phyloP scores from a whole-genome alignment of 92 coral and sea anemone genomes.

The Galaxea fascicularis region DNA sequence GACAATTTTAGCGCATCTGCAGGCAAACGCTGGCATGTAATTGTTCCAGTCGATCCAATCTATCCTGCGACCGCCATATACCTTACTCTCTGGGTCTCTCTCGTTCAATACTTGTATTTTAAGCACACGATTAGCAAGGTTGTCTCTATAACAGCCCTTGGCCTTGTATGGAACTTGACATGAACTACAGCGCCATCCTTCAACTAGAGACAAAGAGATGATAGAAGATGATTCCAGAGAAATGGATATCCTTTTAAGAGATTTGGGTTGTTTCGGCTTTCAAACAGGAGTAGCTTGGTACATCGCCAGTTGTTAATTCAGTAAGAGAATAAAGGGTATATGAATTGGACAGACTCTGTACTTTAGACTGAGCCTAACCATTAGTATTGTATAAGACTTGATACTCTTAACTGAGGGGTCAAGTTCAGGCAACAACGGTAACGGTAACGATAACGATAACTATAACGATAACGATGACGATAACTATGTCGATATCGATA shows the following conservation, averaged over 20 bases:
- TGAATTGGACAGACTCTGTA: too few species aligned
- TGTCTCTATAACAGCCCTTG: constrained; percentile 72
- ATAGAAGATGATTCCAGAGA: neutral
- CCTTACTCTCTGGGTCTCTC: constrained; percentile 73
- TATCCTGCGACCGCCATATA: constrained; percentile 56
- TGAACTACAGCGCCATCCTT: constrained; percentile 67
- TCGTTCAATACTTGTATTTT: constrained; percentile 77
- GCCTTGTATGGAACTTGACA: constrained; percentile 71
- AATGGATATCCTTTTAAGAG: neutral
- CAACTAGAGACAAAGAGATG: neutral
- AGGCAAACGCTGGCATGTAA: constrained; percentile 79
- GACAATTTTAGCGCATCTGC: constrained; percentile 78
- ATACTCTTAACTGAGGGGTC: too few species aligned
- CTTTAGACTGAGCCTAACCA: too few species aligned
- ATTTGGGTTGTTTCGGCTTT: too few species aligned
- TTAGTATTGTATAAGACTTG: too few species aligned
- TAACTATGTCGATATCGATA: too few species aligned
- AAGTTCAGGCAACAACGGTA: too few species aligned
- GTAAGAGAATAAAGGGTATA: too few species aligned
- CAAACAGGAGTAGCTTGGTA: too few species aligned
- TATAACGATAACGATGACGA: too few species aligned
- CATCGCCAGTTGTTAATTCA: too few species aligned
- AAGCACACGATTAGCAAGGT: constrained; percentile 49
- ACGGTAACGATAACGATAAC: too few species aligned
- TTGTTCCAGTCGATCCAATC: constrained; percentile 83